Evolutionary conservation across 35 echinoderm and acorn worm species (phyloP).

Genomic region (Patiria miniata): DNA sequence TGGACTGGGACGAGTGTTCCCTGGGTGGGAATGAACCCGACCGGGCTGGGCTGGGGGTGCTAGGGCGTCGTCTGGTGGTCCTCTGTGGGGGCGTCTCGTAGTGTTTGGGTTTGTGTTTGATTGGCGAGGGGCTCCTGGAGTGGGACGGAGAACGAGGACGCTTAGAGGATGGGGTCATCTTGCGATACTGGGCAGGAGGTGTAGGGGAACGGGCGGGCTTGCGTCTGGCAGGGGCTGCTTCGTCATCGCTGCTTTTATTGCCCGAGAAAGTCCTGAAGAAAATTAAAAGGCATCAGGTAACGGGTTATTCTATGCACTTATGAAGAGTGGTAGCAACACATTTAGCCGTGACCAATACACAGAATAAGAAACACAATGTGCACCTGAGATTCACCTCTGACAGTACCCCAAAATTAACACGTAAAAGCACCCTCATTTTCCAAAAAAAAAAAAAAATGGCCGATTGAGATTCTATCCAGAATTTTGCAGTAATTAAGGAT

Average conservation of each 20-base stretch:
- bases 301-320: background rate
- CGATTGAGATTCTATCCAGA: too few relatives aligned
- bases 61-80: background rate
- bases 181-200: conserved; percentile 8
- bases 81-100: background rate
- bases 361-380: too few relatives aligned
- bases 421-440: too few relatives aligned
- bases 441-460: too few relatives aligned
- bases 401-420: too few relatives aligned
- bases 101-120: background rate
- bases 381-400: too few relatives aligned
- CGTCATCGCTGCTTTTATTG: background rate
- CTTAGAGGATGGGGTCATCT: background rate
- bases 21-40: background rate
- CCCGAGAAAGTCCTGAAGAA: background rate
- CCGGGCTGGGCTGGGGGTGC: background rate
- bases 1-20: background rate
- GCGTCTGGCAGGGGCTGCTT: background rate
- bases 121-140: background rate
- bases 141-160: conserved; percentile 6
- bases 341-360: too few relatives aligned
- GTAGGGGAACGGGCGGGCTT: conserved; percentile 4
- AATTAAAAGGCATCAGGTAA: background rate
- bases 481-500: too few relatives aligned
- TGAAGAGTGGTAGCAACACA: too few relatives aligned